phyloP scores from a whole-genome alignment of 2,113 vertebrate species.

The Notechis scutatus region DNA sequence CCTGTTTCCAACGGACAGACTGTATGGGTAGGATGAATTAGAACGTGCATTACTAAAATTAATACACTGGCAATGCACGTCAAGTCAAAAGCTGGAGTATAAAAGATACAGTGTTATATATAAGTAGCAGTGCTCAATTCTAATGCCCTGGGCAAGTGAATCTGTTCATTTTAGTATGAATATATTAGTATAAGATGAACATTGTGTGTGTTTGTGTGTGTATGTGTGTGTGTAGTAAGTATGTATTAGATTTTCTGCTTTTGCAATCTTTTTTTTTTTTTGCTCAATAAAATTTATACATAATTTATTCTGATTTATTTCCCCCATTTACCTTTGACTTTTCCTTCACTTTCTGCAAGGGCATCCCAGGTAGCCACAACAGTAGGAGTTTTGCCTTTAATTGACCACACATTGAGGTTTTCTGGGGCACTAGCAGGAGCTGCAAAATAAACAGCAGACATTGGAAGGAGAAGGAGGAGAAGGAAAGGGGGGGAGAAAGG shows the following conservation, averaged over 20 bases:
- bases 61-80: conserved; percentile 61
- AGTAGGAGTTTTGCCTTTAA: conserved; percentile 84
- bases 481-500: too few relatives aligned
- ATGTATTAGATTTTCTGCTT: neutral
- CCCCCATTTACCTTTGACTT: conserved; percentile 82
- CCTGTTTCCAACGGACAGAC: conserved; percentile 70
- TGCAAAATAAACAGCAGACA: conserved; percentile 55
- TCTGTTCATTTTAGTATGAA: neutral
- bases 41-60: conserved; percentile 69
- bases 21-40: conserved; percentile 70
- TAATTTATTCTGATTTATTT: conserved; percentile 3
- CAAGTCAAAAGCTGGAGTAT: conserved; percentile 53
- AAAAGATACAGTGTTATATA: conserved; percentile 28
- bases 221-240: too few relatives aligned
- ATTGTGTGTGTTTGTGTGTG: neutral
- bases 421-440: conserved; percentile 90
- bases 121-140: neutral
- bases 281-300: neutral
- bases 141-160: neutral
- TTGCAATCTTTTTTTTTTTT: neutral
- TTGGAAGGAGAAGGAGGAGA: neutral
- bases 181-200: conserved; percentile 1
- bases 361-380: conserved; percentile 90
- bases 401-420: conserved; percentile 87
- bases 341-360: conserved; percentile 87